Evolutionary conservation across 1,140 invertebrate species (phyloP).

Genomic region (Aphis gossypii): DNA sequence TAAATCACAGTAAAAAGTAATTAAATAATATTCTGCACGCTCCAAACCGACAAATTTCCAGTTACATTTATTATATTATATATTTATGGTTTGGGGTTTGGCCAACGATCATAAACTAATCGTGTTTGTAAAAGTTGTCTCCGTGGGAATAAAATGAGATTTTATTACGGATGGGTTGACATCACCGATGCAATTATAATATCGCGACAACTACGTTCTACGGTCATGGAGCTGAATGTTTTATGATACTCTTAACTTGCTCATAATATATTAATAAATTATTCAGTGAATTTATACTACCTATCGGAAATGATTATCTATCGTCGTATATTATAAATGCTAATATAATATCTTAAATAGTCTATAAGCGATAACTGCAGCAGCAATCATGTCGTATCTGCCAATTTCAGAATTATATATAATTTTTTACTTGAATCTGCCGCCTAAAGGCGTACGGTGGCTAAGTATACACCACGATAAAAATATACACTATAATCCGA

Average conservation of each 20-base stretch:
- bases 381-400: neutral
- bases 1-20: neutral
- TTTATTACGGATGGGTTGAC: conserved; percentile 14
- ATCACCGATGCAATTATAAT: neutral
- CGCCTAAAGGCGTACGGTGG: neutral
- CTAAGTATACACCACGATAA: neutral
- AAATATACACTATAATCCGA: neutral
- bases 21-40: neutral
- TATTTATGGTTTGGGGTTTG: neutral
- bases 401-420: neutral
- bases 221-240: neutral
- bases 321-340: neutral
- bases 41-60: neutral
- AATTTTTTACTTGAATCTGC: neutral
- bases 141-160: conserved; percentile 19
- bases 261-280: neutral
- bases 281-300: neutral
- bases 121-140: conserved; percentile 26
- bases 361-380: neutral
- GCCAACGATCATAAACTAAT: neutral
- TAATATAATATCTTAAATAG: neutral
- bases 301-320: neutral
- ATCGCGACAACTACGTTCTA: neutral
- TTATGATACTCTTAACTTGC: neutral
- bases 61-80: neutral